Percentiles rank a stretch among this genome's conserved stretches.
Evolutionary conservation across 1,140 invertebrate genomes (phyloP).

Genomic region (Platyscapa corneri): DNA sequence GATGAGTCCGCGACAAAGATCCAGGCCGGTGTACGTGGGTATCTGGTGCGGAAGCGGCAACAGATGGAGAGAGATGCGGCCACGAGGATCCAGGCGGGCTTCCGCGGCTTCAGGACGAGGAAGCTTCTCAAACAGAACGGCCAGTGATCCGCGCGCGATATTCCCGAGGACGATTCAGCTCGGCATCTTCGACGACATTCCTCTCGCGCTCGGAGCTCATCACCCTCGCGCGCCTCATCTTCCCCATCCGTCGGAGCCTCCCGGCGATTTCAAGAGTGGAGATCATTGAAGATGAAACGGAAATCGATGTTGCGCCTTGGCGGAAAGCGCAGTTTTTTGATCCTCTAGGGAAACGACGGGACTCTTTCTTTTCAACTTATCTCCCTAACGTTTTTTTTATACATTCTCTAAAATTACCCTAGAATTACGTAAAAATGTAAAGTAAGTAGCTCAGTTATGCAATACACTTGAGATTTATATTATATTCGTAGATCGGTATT

Average conservation of each 20-base stretch:
- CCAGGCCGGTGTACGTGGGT: slow-evolving; percentile 84
- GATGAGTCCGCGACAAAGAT: slow-evolving; percentile 84
- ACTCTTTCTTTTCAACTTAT: background rate
- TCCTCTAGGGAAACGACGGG: background rate
- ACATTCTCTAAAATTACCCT: background rate
- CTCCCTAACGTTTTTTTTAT: background rate
- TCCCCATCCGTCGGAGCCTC: too few species aligned
- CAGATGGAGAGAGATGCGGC: slow-evolving; percentile 76
- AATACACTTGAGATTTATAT: background rate
- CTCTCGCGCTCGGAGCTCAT: background rate
- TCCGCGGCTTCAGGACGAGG: slow-evolving; percentile 76
- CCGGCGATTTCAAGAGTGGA: background rate
- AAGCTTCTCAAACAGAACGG: slow-evolving; percentile 69
- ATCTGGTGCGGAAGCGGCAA: slow-evolving; percentile 79
- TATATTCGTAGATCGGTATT: background rate
- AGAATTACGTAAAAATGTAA: background rate
- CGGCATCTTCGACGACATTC: slow-evolving; percentile 13
- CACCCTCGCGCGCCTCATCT: background rate
- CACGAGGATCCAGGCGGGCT: slow-evolving; percentile 78
- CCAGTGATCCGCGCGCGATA: slow-evolving; percentile 54
- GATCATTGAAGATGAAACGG: background rate
- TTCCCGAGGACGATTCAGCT: background rate
- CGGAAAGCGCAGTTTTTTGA: too few species aligned
- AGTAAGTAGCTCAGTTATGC: background rate
- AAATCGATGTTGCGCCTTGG: background rate